Evolutionary conservation across 1,140 invertebrate genomes (phyloP), one percentile per base, ranked within the genome.

Genomic region (Orussus abietinus): DNA sequence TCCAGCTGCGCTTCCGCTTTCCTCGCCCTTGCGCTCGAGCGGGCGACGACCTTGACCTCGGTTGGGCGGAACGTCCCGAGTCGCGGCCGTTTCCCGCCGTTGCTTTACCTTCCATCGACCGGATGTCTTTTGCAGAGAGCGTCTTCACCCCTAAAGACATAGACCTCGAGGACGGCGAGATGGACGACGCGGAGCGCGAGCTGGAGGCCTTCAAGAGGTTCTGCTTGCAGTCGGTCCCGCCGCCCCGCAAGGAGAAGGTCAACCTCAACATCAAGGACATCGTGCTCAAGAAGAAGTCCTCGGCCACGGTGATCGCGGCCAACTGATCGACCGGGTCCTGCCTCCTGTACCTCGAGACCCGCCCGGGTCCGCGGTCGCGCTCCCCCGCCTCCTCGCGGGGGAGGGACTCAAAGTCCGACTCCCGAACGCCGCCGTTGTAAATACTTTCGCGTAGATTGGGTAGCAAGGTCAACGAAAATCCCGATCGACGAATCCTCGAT

Each of bases 161-260:
- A 65, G 82, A 84, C 68, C 70, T 85, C 42, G 83, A 86, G 63
- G 80, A 84, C 59, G 81, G 80, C 11, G 83, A 86, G 49, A 76
- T 87, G 66, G 85, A 87, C 68, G 83, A 85, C 46, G 80, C 79
- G 28, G 86, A 88, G 51, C 71, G 81, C 26, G 85, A 88, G 63
- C 62, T 88, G 47, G 85, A 88, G 66, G 84, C 83, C 26, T 88
- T 88, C 64, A 88, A 88, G 66, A 76, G 84, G 49, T 88, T 88
- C 66, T 87, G 85, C 51, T 77, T 82, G 29, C 82, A 86, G 50
- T 84, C 82, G 4, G 78, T 84, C 45, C 83, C 84, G 26, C 78
- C 78, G 0, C 75, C 80, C 45, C 70, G 76, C 25, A 84, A 84
- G 62, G 81, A 84, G 52, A 85, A 84, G 64, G 83, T 87, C 34